Evolutionary conservation across 2,113 vertebrate genomes (phyloP), one percentile per base, ranked within the genome.

Genomic region (Montifringilla adamsi): DNA sequence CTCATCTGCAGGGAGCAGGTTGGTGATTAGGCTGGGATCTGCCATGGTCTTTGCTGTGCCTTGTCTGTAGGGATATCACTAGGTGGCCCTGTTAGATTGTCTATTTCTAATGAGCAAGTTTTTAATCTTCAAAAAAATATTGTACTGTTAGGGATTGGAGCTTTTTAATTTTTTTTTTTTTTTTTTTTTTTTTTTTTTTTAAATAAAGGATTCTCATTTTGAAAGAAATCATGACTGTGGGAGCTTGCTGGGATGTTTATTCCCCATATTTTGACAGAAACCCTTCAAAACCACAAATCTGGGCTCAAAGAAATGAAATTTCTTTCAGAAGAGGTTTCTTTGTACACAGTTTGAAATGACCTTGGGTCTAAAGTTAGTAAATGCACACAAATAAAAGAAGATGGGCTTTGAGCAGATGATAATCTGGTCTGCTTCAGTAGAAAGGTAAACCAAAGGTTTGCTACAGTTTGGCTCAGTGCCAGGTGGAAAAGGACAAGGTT

Each of bases 121-220:
- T 96, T 94, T 88, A 62, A 37, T 93, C 85, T 80, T 88, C 77
- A 95, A 87, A 81, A 74, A 62, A 33, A 68, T 44, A 91, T 33
- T 70, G 15, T 8, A 21, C 9, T n/a, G 11, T 19, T 73, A 56
- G 9, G 6, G 7, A 78, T 28, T 50, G 10, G 3, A 27, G 22
- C 0, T 37, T 33, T 18, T 5, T 24, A 15, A 1, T 10, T 20
- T 11, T 27, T 6, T 4, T 4, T 37, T 46, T 12, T 35, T 10
- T 23, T 11, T 23, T 6, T 4, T 4, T 33, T 46, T 14, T 10
- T 26, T 11, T 27, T 6, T 4, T 4, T 37, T 46, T 14, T 39
- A 6, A 20, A 30, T 52, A 49, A 60, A 33, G 12, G 4, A 49
- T 16, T 69, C 37, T 74, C 27, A 47, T 58, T 92, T 75, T 46